Evolutionary conservation across 2,113 vertebrate genomes (phyloP).

Genomic region (Melozone crissalis): DNA sequence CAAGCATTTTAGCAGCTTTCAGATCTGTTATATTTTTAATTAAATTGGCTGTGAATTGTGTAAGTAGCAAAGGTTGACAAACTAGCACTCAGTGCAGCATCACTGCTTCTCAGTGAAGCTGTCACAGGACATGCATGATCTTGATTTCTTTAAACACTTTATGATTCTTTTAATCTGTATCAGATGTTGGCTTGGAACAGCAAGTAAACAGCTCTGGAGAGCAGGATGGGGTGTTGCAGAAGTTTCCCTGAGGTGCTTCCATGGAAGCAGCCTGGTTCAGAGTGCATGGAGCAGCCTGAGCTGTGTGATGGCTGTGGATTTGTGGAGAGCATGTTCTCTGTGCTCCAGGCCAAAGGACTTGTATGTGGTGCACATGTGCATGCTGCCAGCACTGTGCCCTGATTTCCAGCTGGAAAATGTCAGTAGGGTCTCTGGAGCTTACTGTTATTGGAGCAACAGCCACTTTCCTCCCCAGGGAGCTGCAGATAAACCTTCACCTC

Average conservation of each 20-base stretch:
- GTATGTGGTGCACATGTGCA: not conserved
- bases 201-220: slow-evolving; percentile 2
- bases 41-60: slow-evolving; percentile 76
- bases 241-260: not conserved
- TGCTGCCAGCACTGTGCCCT: not conserved
- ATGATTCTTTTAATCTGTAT: slow-evolving; percentile 36
- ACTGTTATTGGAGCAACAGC: not conserved
- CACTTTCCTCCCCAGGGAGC: not conserved
- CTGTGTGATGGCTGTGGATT: not conserved
- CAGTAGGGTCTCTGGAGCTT: not conserved
- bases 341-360: not conserved
- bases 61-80: slow-evolving; percentile 75
- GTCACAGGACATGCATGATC: slow-evolving; percentile 49
- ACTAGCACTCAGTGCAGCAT: slow-evolving; percentile 34
- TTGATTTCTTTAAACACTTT: slow-evolving; percentile 62
- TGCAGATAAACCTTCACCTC: not conserved
- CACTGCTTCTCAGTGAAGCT: slow-evolving; percentile 38
- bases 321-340: not conserved
- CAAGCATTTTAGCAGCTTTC: slow-evolving; percentile 71
- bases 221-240: not conserved
- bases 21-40: slow-evolving; percentile 79
- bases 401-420: not conserved
- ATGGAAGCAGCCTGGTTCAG: not conserved
- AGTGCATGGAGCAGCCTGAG: not conserved
- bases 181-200: slow-evolving; percentile 36